Conservation (phyloP, 2,113 vertebrate genomes). For the Telmatochromis sp. region DNA sequence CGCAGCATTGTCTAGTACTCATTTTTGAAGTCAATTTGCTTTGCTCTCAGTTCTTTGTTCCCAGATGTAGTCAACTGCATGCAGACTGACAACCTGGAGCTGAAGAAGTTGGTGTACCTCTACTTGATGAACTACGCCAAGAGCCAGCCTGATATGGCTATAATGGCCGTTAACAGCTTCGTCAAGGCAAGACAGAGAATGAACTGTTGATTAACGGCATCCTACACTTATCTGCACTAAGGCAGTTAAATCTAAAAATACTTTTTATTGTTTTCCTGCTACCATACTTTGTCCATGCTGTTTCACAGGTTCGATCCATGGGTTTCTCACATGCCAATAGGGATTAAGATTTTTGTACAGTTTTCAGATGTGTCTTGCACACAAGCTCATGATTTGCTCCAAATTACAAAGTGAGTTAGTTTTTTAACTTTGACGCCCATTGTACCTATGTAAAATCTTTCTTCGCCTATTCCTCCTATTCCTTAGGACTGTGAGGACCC, state of each 20-base stretch:
- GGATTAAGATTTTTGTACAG: not conserved
- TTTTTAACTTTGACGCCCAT: not conserved
- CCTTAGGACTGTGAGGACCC: constrained; percentile 96
- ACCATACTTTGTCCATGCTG: not conserved
- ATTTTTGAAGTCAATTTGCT: not conserved
- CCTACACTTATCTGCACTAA: not conserved
- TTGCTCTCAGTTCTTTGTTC: constrained; percentile 82
- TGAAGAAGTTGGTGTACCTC: constrained; percentile 97
- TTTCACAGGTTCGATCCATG: fast-evolving
- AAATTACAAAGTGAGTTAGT: fast-evolving
- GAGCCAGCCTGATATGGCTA: constrained; percentile 98
- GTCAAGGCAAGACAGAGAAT: constrained; percentile 81
- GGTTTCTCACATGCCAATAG: not conserved
- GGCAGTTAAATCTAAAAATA: not conserved
- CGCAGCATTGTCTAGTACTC: not conserved
- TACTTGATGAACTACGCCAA: constrained; percentile 99
- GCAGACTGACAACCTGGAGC: constrained; percentile 97
- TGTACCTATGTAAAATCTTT: not conserved
- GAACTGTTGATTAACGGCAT: not conserved
- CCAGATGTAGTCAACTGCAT: constrained; percentile 99
- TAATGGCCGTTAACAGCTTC: constrained; percentile 99
- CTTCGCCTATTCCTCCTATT: not conserved
- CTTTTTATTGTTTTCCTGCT: not conserved
- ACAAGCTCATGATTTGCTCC: not conserved
- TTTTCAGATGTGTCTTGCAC: not conserved